A percentile compares a stretch with the other conserved stretches of the same genome.
Evolutionary conservation across 2,113 vertebrate species (phyloP).

Genomic region (Saccopteryx bilineata): DNA sequence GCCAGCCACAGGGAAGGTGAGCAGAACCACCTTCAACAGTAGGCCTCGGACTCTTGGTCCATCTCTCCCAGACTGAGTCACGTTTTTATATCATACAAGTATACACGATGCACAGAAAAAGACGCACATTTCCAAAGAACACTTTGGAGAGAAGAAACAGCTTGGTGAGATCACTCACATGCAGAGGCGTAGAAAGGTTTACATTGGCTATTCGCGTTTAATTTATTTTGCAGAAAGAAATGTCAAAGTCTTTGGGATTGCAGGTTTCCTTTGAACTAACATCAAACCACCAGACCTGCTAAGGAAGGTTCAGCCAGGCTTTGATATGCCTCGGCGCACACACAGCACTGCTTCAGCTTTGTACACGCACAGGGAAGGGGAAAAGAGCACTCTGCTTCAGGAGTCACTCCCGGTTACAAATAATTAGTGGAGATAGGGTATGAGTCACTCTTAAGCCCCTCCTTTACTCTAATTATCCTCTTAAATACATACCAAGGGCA

Average conservation of each 20-base stretch:
- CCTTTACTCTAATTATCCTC: constrained; percentile 85
- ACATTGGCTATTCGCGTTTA: constrained; percentile 53
- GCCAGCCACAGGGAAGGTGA: not conserved
- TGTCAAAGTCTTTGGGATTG: constrained; percentile 73
- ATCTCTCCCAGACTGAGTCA: not conserved
- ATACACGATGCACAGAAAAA: not conserved
- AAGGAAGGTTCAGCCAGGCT: constrained; percentile 68
- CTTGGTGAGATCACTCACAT: constrained; percentile 43
- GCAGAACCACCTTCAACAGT: not conserved
- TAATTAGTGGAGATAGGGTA: constrained; percentile 83
- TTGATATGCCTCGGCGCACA: constrained; percentile 77
- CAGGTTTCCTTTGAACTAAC: constrained; percentile 80
- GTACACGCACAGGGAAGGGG: constrained; percentile 6
- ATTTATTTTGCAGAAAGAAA: constrained; percentile 76
- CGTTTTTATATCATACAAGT: constrained; percentile 26
- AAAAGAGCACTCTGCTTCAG: not conserved
- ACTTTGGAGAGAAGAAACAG: constrained; percentile 69
- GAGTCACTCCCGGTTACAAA: constrained; percentile 85
- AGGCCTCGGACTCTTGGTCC: not conserved
- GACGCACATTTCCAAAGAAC: not conserved
- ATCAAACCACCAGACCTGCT: constrained; percentile 80
- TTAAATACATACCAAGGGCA: constrained; percentile 76
- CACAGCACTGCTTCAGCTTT: constrained; percentile 61
- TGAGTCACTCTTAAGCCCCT: constrained; percentile 81
- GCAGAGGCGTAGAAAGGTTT: constrained; percentile 41